Percentiles rank a stretch among this genome's conserved stretches.
These are phyloP conservation scores for Lophius americanus DNA, from an alignment of 2,797 vertebrate species.

Conservation along the genomic window DNA sequence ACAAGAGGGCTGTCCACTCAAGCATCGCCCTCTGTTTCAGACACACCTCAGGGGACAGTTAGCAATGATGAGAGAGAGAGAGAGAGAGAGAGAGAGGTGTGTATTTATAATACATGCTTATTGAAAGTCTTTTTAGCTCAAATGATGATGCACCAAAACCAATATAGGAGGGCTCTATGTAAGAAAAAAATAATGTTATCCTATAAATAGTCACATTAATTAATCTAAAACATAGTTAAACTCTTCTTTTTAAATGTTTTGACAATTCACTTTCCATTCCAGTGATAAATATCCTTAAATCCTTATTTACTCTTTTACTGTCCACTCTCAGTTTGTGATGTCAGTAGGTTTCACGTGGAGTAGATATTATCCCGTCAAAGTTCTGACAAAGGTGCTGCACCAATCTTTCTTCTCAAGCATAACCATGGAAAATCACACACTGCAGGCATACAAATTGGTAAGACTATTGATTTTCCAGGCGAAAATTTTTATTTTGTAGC, in stretches of 20 bases:
- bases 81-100: constrained; percentile 1
- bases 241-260: not conserved
- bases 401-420: not conserved
- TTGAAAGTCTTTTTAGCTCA: not conserved
- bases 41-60: constrained; percentile 20
- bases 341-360: not conserved
- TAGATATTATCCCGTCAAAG: not conserved
- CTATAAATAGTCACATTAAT: not conserved
- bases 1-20: constrained; percentile 67
- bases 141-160: not conserved
- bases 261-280: no score
- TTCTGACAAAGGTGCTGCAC: not conserved
- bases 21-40: constrained; percentile 14
- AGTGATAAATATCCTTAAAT: no score
- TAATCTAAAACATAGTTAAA: not conserved
- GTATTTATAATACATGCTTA: not conserved
- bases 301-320: no score
- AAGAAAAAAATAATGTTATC: no score
- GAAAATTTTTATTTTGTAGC: not conserved
- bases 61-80: constrained; percentile 1
- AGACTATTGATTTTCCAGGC: not conserved
- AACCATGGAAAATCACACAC: not conserved
- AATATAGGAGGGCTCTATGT: not conserved
- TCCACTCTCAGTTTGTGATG: not conserved
- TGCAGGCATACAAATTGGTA: not conserved